Conservation (phyloP, 2,888 invertebrate genomes). For the Villa cingulata region DNA sequence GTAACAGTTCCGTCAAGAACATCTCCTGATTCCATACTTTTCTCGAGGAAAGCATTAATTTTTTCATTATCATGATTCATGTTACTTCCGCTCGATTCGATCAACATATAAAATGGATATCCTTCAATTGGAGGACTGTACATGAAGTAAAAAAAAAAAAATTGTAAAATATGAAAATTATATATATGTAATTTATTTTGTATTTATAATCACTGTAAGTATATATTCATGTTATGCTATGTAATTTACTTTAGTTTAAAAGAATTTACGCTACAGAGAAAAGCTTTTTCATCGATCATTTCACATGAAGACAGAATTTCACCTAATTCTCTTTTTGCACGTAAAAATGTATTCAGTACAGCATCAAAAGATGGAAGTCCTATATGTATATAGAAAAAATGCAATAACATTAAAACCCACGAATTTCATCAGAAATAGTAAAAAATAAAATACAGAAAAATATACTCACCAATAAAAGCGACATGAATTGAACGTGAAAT, state of each 20-base stretch:
- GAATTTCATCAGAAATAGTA: no score
- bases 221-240: background rate
- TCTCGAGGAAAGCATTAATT: constrained; percentile 60
- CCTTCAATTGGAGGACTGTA: constrained; percentile 42
- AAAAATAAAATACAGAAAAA: background rate
- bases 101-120: constrained; percentile 69
- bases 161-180: background rate
- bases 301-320: constrained; percentile 95
- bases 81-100: constrained; percentile 82
- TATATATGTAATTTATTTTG: background rate
- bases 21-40: constrained; percentile 53
- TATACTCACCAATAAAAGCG: constrained; percentile 67
- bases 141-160: no score
- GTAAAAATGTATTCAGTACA: constrained; percentile 58
- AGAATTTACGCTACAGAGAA: constrained; percentile 49
- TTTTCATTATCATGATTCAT: constrained; percentile 78
- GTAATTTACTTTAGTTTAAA: constrained; percentile 40
- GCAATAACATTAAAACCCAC: no score
- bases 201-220: no score
- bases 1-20: constrained; percentile 75
- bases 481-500: constrained; percentile 69
- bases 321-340: constrained; percentile 61
- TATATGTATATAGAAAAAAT: no score
- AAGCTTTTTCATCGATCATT: constrained; percentile 68
- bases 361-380: constrained; percentile 66